phyloP scores from a whole-genome alignment of 2,797 vertebrate species.

The Saxicola maurus region DNA sequence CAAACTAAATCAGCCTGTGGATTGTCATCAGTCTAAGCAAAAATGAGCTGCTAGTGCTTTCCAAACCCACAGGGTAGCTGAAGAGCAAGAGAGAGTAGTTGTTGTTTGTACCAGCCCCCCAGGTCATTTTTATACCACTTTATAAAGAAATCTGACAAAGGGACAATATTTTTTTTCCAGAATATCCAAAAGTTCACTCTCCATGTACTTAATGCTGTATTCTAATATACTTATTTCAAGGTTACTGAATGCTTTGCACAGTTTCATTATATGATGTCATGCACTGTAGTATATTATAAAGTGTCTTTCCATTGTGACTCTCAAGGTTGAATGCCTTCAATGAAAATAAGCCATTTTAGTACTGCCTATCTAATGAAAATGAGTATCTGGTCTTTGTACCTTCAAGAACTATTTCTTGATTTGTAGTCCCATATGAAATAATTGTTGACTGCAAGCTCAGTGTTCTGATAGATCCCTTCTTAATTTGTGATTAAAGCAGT shows the following conservation, averaged over 20 bases:
- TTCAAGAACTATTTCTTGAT: background rate
- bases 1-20: background rate
- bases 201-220: background rate
- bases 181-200: background rate
- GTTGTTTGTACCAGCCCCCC: background rate
- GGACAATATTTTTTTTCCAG: background rate
- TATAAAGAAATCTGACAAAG: background rate
- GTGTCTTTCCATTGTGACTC: background rate
- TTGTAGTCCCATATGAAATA: background rate
- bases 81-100: background rate
- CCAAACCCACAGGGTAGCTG: background rate
- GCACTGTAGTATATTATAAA: background rate
- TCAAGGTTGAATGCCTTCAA: background rate
- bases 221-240: background rate
- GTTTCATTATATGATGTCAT: background rate
- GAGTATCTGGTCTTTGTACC: background rate
- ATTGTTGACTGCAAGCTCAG: background rate
- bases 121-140: background rate
- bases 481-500: background rate
- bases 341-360: background rate
- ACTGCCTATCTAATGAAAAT: background rate
- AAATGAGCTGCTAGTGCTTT: background rate
- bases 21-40: background rate
- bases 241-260: background rate
- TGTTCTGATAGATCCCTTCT: background rate